A percentile compares a stretch with the other conserved stretches of the same genome.
phyloP scores from a whole-genome alignment of 1,140 invertebrate genomes.

The Lepidotrigona ventralis region DNA sequence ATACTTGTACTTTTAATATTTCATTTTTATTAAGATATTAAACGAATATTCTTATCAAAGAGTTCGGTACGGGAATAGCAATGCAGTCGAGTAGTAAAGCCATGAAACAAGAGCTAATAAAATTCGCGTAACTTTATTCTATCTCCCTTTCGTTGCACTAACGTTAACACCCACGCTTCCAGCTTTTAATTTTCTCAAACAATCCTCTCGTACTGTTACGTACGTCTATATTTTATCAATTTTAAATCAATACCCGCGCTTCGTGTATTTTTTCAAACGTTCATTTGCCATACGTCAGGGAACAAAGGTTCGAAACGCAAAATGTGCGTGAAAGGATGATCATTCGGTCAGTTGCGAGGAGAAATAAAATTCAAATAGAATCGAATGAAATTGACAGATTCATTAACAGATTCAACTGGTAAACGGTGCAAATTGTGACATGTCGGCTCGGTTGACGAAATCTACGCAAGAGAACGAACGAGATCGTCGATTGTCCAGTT shows the following conservation, averaged over 20 bases:
- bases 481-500: conserved; percentile 46
- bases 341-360: too few species aligned
- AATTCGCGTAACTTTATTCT: background rate
- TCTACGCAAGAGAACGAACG: background rate
- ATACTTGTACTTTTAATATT: too few species aligned
- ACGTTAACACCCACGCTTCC: background rate
- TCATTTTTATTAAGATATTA: too few species aligned
- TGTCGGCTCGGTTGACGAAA: background rate
- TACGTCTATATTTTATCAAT: too few species aligned
- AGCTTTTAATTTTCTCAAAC: background rate
- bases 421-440: background rate
- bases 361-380: background rate
- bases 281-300: too few species aligned
- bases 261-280: too few species aligned
- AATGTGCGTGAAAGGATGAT: background rate
- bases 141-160: too few species aligned
- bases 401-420: too few species aligned
- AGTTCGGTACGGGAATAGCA: background rate
- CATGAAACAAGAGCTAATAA: background rate
- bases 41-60: too few species aligned
- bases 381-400: background rate
- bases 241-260: too few species aligned
- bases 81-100: background rate
- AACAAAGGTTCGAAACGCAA: too few species aligned
- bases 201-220: too few species aligned